Evolutionary conservation across 2,113 vertebrate genomes (phyloP), one percentile per base, ranked within the genome.

Genomic region (Mesoclemmys tuberculata): DNA sequence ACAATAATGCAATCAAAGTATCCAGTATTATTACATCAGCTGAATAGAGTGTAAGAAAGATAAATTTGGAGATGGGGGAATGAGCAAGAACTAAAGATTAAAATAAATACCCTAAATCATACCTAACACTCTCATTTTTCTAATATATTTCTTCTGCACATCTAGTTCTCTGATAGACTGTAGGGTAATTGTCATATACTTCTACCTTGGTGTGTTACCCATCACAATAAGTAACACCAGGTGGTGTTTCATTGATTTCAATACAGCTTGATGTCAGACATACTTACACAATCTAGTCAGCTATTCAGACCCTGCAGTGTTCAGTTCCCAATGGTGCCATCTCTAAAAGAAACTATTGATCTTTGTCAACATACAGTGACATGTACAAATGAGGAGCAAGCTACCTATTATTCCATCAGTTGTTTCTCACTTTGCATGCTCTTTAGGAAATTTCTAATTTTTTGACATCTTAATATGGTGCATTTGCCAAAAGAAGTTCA

Each of bases 311-410:
- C 19, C 14, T 46, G 24, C 10, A n/a, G 6, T 8, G 8, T 19
- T 80, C 38, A 51, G 12, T 87, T 80, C 68, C 80, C 88, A 84
- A 93, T 19, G 48, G 35, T 9, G 8, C 21, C 38, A 89, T 61
- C 83, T 91, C 84, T 71, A 51, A 95, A 89, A 49, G 18, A 88
- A 87, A 84, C 35, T 84, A 91, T 27, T 84, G 82, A 93, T 94
- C 71, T 93, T 88, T 91, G 78, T 83, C 85, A 89, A 52, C 54
- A 81, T 31, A 35, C 41, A 91, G 71, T 51, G 81, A 80, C 61
- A 68, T 22, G 46, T 93, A 82, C 80, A 95, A 95, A 92, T 75
- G 22, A 48, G 54, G 35, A 38, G 49, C 48, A 84, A 88, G 80
- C 29, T 41, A 64, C 16, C 46, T n/a, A 78, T 52, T 85, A 82